Evolutionary conservation across 2,113 vertebrate species (phyloP), one percentile per base, ranked within the genome.

Genomic region (Addax nasomaculatus): DNA sequence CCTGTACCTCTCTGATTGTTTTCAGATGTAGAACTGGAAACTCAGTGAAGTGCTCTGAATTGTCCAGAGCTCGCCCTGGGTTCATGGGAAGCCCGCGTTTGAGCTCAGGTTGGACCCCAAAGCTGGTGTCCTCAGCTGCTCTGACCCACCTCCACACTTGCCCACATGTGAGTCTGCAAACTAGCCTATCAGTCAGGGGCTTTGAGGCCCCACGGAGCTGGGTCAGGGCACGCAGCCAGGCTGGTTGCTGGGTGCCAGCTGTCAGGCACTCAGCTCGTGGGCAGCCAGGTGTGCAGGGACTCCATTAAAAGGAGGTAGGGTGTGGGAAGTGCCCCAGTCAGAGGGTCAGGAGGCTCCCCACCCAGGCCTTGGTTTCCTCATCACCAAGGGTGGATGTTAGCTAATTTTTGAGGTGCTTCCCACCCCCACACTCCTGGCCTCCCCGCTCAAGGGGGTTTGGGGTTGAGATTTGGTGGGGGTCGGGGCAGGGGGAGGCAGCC

Each of bases 221-320:
- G 53, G 36, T 27, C 27, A 29, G 83, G 95, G 91, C 88, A 55
- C 81, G 36, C 13, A 57, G 96, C 85, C 85, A 79, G 93, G 90
- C 70, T 47, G 86, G 90, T 53, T 85, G 84, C 93, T 33, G 80
- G 95, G 53, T 73, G 93, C 95, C 95, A 84, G 96, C 43, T 87
- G 80, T 81, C 58, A 55, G 79, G 57, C 12, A 11, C 14, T 60
- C 39, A 19, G 80, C 76, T n/a, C 19, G 0, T 25, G 79, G 16
- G 58, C 85, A 90, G 58, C 79, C 94, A 96, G 96, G 96, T 97
- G 76, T 95, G 92, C 83, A 51, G 60, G 85, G 88, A 3, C 76
- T 57, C 36, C 53, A 7, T 16, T 27, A 19, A 4, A 33, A 88
- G 90, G 85, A 1, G 29, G 36, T 53, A 14, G 29, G 62, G n/a